Conservation (phyloP, 2,888 invertebrate genomes). For the Harpalus rubripes region DNA sequence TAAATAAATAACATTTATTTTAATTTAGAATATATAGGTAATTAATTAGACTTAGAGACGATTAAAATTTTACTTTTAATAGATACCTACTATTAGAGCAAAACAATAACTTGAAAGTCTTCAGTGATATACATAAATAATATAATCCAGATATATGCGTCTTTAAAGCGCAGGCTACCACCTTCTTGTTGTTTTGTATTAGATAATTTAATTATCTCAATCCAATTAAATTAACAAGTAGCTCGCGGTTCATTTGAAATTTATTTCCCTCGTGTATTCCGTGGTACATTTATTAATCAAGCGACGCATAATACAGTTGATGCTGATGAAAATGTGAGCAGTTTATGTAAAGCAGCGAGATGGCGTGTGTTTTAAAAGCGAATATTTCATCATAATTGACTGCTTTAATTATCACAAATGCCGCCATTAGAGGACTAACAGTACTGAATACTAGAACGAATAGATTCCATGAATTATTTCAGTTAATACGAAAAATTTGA, state of each 20-base stretch:
- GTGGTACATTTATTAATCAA: conserved; percentile 25
- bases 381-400: conserved; percentile 48
- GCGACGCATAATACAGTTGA: conserved; percentile 15
- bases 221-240: conserved; percentile 31
- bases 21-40: too few relatives aligned
- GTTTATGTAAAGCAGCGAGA: conserved; percentile 36
- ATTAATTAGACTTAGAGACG: too few relatives aligned
- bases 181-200: neutral
- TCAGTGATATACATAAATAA: neutral
- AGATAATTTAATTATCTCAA: conserved; percentile 28
- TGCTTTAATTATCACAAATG: conserved; percentile 36
- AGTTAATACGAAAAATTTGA: neutral
- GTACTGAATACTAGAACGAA: neutral
- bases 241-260: conserved; percentile 37
- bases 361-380: conserved; percentile 38
- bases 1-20: too few relatives aligned
- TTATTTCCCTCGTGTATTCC: conserved; percentile 30
- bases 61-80: too few relatives aligned
- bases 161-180: neutral
- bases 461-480: neutral
- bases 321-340: conserved; percentile 20
- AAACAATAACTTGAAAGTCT: too few relatives aligned
- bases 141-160: neutral
- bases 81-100: too few relatives aligned
- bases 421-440: neutral